phyloP scores from a whole-genome alignment of 2,113 vertebrate species.

The Pomatorhinus ruficollis region DNA sequence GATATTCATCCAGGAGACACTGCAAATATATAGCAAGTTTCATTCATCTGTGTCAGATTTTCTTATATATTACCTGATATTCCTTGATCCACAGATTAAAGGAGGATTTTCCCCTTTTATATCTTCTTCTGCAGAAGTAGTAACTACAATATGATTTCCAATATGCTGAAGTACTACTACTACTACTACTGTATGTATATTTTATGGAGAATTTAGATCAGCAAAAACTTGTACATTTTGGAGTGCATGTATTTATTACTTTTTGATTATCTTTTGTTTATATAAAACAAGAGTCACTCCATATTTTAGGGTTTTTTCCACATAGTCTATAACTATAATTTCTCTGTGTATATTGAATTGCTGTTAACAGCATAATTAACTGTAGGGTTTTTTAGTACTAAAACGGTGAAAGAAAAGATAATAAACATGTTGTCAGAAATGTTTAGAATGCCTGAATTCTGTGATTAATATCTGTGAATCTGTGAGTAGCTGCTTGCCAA shows the following conservation, averaged over 20 bases:
- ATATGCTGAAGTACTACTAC: not conserved
- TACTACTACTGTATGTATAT: not conserved
- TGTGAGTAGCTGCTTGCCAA: not conserved
- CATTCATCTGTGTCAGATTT: not conserved
- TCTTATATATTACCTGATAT: not conserved
- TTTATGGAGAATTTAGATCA: not conserved
- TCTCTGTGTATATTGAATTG: not conserved
- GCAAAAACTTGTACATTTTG: not conserved
- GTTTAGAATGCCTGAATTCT: not conserved
- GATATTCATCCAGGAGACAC: not conserved
- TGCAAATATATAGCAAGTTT: not conserved
- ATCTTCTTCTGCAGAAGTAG: not conserved
- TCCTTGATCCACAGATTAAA: not conserved
- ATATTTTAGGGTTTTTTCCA: not conserved
- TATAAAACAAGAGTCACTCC: not conserved
- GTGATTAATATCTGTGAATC: slow-evolving; percentile 36
- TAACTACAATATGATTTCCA: not conserved
- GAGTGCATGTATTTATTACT: not conserved
- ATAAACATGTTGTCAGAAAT: slow-evolving; percentile 1
- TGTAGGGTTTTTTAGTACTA: not conserved
- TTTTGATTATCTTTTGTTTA: not conserved
- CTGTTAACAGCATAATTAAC: slow-evolving; percentile 11
- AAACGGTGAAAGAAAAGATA: not conserved
- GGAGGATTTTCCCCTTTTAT: not conserved
- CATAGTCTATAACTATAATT: not conserved